Conservation (phyloP, 2,113 vertebrate genomes). For the Nesospiza acunhae region DNA sequence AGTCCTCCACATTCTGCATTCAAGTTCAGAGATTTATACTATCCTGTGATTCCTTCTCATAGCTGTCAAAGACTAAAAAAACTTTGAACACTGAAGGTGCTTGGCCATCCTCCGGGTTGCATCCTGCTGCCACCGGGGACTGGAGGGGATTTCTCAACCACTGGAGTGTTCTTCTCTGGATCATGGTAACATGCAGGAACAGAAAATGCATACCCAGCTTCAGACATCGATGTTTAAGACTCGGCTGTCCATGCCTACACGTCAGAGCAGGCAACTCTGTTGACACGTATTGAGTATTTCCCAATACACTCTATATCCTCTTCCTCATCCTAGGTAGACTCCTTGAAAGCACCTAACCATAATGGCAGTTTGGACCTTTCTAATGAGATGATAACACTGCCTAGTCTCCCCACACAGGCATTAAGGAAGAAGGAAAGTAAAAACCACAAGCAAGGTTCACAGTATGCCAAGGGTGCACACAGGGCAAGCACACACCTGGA, state of each 20-base stretch:
- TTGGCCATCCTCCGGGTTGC: not conserved
- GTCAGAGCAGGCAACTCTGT: not conserved
- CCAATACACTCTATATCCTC: not conserved
- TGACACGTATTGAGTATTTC: not conserved
- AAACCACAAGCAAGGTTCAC: not conserved
- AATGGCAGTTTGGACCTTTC: not conserved
- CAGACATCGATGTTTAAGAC: not conserved
- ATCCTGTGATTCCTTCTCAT: not conserved
- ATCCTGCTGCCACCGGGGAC: not conserved
- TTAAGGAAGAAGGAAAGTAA: not conserved
- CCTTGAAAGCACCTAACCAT: not conserved
- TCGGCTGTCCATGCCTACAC: not conserved
- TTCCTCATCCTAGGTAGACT: not conserved
- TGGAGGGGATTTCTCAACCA: not conserved
- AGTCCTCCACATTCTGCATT: not conserved
- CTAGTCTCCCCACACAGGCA: not conserved
- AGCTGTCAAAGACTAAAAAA: not conserved
- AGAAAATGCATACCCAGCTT: not conserved
- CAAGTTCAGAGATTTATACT: not conserved
- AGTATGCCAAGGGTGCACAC: not conserved
- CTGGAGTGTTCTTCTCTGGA: not conserved
- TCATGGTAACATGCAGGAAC: not conserved
- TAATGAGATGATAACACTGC: not conserved
- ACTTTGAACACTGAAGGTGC: not conserved
- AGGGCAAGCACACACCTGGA: not conserved